phyloP scores from a whole-genome alignment of 2,113 vertebrate genomes.

The Platichthys stellatus region DNA sequence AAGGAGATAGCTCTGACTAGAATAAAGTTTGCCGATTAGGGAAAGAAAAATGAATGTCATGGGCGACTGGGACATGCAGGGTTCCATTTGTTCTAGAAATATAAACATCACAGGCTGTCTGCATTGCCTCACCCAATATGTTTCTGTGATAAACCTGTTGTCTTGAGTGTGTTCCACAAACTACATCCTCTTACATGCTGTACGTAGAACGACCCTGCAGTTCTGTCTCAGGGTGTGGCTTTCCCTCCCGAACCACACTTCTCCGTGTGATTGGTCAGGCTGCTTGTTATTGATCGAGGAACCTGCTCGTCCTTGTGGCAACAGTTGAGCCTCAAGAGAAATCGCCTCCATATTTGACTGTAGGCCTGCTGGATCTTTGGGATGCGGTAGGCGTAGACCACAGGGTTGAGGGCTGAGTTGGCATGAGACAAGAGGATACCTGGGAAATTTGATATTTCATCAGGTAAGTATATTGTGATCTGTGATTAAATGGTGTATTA shows the following conservation, averaged over 20 bases:
- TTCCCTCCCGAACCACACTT: conserved; percentile 2
- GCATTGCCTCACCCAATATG: neutral
- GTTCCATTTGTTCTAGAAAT: neutral
- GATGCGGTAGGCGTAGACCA: conserved; percentile 75
- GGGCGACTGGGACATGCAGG: neutral
- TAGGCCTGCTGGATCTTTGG: conserved; percentile 73
- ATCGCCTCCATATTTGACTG: conserved; percentile 66
- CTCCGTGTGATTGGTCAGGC: conserved; percentile 27
- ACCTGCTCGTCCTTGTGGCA: conserved; percentile 21
- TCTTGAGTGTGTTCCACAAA: too few relatives aligned
- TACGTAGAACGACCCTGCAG: neutral
- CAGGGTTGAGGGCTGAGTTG: conserved; percentile 77
- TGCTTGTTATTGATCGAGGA: conserved; percentile 10
- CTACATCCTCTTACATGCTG: neutral
- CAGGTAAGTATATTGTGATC: neutral
- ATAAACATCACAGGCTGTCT: conserved; percentile 1
- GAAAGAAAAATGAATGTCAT: neutral
- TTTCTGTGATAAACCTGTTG: conserved; percentile 11
- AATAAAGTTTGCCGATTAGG: conserved; percentile 1
- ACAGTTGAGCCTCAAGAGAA: conserved; percentile 39
- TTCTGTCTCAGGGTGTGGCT: conserved; percentile 8
- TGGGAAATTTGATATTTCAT: conserved; percentile 16
- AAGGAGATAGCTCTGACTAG: neutral
- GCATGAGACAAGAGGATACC: conserved; percentile 74
- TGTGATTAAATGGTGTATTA: neutral